Evolutionary conservation across 2,113 vertebrate genomes (phyloP), one percentile per base, ranked within the genome.

Genomic region (Myiozetetes cayanensis): DNA sequence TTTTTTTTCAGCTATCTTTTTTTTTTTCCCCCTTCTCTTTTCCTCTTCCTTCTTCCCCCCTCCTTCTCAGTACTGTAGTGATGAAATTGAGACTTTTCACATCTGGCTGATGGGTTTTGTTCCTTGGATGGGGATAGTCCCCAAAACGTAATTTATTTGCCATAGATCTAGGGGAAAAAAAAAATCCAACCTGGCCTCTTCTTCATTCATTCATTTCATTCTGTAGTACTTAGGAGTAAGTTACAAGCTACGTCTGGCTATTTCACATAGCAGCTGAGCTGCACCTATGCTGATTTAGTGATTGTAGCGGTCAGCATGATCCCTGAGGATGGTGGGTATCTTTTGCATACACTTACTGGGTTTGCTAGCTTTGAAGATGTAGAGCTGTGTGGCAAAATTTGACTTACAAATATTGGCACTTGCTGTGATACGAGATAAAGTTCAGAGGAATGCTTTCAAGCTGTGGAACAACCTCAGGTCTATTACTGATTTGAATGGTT

Each of bases 401-500:
- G 84, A 83, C 68, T 93, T 83, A 66, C 4, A 53, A 85, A 76
- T 63, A 23, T 37, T 76, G 81, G 53, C 70, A 62, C 94, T 95
- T 93, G 52, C 95, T 91, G 78, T 62, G 87, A 82, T 85, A 76
- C 44, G 56, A 92, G 68, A 89, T 79, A 80, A 80, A 73, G 44
- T 87, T 96, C 87, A 94, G 77, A 90, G 62, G 55, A 93, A 94
- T 94, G 87, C 83, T 92, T 94, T 83, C 77, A 87, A 83, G 68
- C 76, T 95, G 72, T 96, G 95, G 85, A 91, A 66, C 68, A 84
- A 55, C 90, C 94, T 95, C 85, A 77, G 75, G 68, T 94, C 93
- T 96, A 84, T 95, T 97, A 97, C 74, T 56, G 87, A 83, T 78
- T 95, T 89, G 92, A 87, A 90, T 90, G 43, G 78, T 95, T 96